Conservation (phyloP, 2,113 vertebrate species). For the Cynocephalus volans region DNA sequence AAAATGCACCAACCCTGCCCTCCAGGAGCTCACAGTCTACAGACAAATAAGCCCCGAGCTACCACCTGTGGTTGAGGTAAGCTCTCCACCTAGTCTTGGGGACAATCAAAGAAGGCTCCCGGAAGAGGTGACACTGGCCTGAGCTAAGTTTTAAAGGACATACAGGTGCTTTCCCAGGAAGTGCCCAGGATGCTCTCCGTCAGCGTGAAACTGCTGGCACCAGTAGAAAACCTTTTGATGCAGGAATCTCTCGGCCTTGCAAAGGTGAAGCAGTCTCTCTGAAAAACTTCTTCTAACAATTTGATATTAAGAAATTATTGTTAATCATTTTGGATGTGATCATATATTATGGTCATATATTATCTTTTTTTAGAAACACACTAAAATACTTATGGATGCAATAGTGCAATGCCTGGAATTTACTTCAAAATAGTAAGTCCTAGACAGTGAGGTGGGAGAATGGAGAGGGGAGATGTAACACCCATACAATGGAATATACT, state of each 20-base stretch:
- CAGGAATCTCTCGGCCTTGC: not conserved
- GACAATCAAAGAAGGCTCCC: not conserved
- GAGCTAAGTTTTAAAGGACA: not conserved
- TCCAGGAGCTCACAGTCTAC: not conserved
- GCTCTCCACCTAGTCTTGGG: not conserved
- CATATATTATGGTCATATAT: not conserved
- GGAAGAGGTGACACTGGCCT: not conserved
- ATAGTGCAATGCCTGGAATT: not conserved
- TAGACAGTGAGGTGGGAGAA: not conserved
- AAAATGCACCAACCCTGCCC: not conserved
- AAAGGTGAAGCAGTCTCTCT: not conserved
- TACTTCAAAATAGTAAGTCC: not conserved
- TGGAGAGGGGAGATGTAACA: rapidly evolving
- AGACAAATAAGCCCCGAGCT: rapidly evolving
- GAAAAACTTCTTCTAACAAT: not conserved
- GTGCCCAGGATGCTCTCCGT: not conserved
- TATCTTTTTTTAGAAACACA: not conserved
- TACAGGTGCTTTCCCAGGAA: not conserved
- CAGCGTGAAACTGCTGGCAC: not conserved
- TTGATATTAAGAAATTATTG: not conserved
- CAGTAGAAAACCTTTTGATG: not conserved
- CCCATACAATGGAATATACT: not conserved
- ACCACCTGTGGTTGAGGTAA: rapidly evolving
- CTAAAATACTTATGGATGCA: not conserved
- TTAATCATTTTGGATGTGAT: not conserved